These are phyloP conservation scores for Burhinus bistriatus DNA, from an alignment of 2,113 vertebrate genomes.

Conservation along the genomic window DNA sequence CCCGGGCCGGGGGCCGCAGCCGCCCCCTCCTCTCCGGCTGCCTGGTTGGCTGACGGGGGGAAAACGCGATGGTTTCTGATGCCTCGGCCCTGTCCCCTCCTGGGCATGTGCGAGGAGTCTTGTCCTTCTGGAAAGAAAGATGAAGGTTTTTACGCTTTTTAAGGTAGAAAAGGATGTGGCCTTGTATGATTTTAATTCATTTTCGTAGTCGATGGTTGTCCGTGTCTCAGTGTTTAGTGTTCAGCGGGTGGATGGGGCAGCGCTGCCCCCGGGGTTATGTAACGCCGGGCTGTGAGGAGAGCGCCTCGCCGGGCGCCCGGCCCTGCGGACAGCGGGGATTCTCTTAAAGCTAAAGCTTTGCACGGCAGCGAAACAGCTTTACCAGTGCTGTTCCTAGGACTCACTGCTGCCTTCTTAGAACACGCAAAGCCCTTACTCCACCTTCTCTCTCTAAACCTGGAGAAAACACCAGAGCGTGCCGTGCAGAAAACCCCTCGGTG, in stretches of 20 bases:
- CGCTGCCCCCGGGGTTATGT: neutral
- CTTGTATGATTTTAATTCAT: accelerated
- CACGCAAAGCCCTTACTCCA: accelerated
- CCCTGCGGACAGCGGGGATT: neutral
- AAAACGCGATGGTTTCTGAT: neutral
- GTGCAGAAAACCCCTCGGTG: neutral
- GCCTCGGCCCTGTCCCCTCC: neutral
- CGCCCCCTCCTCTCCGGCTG: neutral
- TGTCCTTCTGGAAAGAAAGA: neutral
- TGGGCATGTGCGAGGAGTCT: neutral
- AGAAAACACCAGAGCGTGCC: accelerated
- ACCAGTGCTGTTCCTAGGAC: neutral
- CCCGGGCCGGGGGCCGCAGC: neutral
- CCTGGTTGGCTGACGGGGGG: too few species aligned
- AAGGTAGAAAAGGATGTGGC: neutral
- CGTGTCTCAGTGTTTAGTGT: accelerated
- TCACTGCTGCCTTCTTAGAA: neutral
- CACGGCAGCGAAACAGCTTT: neutral
- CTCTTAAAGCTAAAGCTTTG: neutral
- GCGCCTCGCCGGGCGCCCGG: neutral
- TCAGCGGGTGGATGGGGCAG: accelerated
- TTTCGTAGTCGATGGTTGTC: neutral
- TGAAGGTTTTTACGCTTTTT: neutral
- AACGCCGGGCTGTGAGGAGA: neutral
- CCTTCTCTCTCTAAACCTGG: neutral